Base-by-base conservation (phyloP, 2,888 invertebrate species). In the Subacronicta megacephala region DNA sequence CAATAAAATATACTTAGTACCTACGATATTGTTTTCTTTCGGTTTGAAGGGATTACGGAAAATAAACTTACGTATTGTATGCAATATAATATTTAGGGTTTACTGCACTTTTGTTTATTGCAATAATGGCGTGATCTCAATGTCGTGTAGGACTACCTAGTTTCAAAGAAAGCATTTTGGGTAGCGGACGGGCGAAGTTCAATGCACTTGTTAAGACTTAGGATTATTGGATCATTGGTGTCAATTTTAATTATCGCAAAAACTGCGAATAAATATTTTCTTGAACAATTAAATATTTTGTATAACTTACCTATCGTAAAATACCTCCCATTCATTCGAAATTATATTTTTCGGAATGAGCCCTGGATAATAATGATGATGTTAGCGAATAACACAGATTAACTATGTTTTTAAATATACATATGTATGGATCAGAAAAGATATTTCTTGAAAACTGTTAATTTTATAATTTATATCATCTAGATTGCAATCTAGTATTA, bases 1-100 rank as follows among this genome's bases (percentile, higher is more conserved):
- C 4, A 16, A 40, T 65, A 53, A n/a, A 52, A 59, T 65, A 65
- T 63, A 65, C 53, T n/a, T n/a, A n/a, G n/a, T n/a, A n/a, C n/a
- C n/a, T 36, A 40, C n/a, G 35, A 33, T 40, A 43, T 45, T 44
- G 36, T 36, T 56, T 37, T 43, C 33, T 38, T 38, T 51, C 13
- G 7, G 23, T 23, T 36, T 46, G 10, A 29, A 9, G 10, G 40
- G 31, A 47, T 47, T 41, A 52, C 15, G 36, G n/a, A 10, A 44
- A 65, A 59, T 40, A 33, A 37, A 45, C 23, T 20, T 41, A 13
- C 3, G 23, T 13, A 23, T 23, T 37, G 7, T 2, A 52, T 53
- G 47, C 26, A 20, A 41, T 41, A 41, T 9, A 9, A 26, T 7
- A 17, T 15, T 29, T 16, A 12, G 26, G 6, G 26, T 12, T 26